phyloP scores from a whole-genome alignment of 2,113 vertebrate genomes.

The Eptesicus fuscus region DNA sequence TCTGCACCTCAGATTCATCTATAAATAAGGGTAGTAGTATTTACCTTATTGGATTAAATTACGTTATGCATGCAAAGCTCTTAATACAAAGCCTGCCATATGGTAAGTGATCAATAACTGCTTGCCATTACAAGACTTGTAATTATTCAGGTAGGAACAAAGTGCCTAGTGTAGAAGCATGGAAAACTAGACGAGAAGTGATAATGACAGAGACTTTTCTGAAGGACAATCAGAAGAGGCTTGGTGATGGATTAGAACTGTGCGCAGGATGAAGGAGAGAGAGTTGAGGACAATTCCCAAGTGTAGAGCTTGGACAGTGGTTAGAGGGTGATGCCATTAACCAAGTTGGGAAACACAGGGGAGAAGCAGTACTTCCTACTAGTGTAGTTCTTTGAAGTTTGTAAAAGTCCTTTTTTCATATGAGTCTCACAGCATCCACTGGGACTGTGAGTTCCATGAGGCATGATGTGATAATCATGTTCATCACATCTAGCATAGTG shows the following conservation, averaged over 20 bases:
- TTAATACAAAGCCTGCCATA: not conserved
- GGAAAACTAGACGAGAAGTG: not conserved
- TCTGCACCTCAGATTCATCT: not conserved
- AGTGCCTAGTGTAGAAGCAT: not conserved
- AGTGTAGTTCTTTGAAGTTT: not conserved
- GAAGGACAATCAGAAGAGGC: conserved; percentile 1
- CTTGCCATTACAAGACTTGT: not conserved
- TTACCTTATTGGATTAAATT: not conserved
- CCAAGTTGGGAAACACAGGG: not conserved
- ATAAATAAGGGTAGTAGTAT: not conserved
- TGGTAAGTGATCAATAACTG: not conserved
- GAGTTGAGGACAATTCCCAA: not conserved
- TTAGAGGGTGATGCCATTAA: not conserved
- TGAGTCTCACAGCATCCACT: not conserved
- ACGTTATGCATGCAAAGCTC: not conserved
- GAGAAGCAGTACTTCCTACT: not conserved
- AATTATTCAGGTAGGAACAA: conserved; percentile 14
- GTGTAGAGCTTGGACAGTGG: not conserved
- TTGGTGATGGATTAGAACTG: not conserved
- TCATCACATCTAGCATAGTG: not conserved
- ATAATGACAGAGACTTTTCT: not conserved
- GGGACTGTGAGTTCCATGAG: not conserved
- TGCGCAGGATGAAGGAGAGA: not conserved
- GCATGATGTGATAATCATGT: not conserved
- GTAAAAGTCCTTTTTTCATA: not conserved